These are phyloP conservation scores for Malurus elegans DNA, from an alignment of 2,113 vertebrate species.

Conservation along the genomic window DNA sequence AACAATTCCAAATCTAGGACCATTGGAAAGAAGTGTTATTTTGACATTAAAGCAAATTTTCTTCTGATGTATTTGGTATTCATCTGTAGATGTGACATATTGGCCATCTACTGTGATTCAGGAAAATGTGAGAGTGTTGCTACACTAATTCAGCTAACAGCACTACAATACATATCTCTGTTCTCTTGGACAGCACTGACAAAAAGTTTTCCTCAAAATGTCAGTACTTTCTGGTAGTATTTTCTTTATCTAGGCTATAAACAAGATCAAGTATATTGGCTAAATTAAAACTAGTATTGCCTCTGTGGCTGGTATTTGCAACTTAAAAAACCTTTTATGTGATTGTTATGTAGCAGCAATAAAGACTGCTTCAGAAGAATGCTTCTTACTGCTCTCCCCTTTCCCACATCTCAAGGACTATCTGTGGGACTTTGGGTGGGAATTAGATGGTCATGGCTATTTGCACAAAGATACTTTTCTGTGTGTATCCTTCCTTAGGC, in stretches of 20 bases:
- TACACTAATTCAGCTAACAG: background rate
- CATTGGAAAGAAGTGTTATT: background rate
- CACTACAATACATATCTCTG: background rate
- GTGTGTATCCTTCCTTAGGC: background rate
- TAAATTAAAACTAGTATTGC: background rate
- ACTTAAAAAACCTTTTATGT: background rate
- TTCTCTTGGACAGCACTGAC: background rate
- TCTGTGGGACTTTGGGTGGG: background rate
- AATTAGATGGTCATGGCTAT: background rate
- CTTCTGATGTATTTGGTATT: background rate
- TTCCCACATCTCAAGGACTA: background rate
- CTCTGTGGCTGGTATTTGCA: background rate
- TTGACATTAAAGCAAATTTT: background rate
- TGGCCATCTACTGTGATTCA: background rate
- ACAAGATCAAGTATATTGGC: background rate
- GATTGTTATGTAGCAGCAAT: background rate
- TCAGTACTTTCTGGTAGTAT: background rate
- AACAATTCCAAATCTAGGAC: background rate
- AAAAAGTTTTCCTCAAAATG: background rate
- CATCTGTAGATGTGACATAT: fast-evolving
- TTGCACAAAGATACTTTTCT: background rate
- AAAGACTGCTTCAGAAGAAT: background rate
- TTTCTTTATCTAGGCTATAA: background rate
- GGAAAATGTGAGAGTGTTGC: background rate
- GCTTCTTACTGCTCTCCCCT: background rate